A percentile compares a stretch with the other conserved stretches of the same genome.
These are phyloP conservation scores for Volucella zonaria DNA, from an alignment of 2,888 invertebrate species.

Conservation along the genomic window DNA sequence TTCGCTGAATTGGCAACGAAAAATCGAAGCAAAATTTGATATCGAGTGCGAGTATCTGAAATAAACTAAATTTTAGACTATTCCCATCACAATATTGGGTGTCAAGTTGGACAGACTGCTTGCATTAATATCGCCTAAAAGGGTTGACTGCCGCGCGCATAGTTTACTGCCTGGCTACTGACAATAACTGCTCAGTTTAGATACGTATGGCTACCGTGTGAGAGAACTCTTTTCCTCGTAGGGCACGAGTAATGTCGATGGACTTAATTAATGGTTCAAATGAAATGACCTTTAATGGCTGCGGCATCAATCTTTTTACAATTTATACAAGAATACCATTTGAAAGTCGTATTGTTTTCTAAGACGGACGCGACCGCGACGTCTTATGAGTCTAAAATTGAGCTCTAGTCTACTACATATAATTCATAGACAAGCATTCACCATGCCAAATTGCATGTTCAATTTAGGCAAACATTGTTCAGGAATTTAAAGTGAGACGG, in stretches of 20 bases:
- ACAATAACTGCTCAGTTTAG: too few species aligned
- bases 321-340: neutral
- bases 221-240: slow-evolving; percentile 27
- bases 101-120: neutral
- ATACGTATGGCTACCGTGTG: slow-evolving; percentile 25
- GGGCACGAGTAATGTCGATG: slow-evolving; percentile 14
- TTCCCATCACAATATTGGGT: neutral
- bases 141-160: slow-evolving; percentile 28
- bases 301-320: slow-evolving; percentile 57
- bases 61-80: slow-evolving; percentile 20
- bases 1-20: slow-evolving; percentile 32
- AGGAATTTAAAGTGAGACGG: too few species aligned
- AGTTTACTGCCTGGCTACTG: neutral
- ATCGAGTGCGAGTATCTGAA: slow-evolving; percentile 30
- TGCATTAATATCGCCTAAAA: slow-evolving; percentile 22
- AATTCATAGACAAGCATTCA: too few species aligned
- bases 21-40: slow-evolving; percentile 10
- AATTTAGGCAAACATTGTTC: too few species aligned
- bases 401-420: too few species aligned
- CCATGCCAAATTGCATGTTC: too few species aligned
- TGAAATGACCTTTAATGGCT: slow-evolving; percentile 64
- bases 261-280: slow-evolving; percentile 66
- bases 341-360: too few species aligned
- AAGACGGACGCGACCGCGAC: too few species aligned
- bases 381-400: too few species aligned